Evolutionary conservation across 2,888 invertebrate genomes (phyloP), one percentile per base, ranked within the genome.

Genomic region (Aethes cnicana): DNA sequence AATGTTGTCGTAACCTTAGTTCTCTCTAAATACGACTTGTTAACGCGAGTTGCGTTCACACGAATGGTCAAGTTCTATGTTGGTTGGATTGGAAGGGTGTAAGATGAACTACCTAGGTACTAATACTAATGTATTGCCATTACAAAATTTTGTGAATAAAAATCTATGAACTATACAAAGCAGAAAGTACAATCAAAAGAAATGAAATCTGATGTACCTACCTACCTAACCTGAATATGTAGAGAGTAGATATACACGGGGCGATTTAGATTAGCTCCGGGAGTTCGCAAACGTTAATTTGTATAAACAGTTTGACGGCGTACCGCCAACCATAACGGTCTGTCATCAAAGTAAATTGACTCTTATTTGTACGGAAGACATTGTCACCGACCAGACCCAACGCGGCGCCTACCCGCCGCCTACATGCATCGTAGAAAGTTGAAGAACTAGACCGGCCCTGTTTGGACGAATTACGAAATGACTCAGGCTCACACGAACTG

Each of bases 381-480:
- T 61, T 70, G 69, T 73, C 73, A 64, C 53, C 59, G 56, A 59
- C 67, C 57, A 64, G 69, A 70, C 64, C 68, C 61, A 64, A 69
- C 69, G 74, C 72, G 77, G 74, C 78, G 76, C 66, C 71, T 58
- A 62, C 52, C 72, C 61, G 70, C 69, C 72, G 73, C 77, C 77
- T 74, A 82, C 81, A 68, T 72, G 70, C 72, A 69, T 69, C 62
- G 77, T 86, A 87, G 88, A 88, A 88, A 88, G 88, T 86, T 83
- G 84, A 79, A 74, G 77, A 86, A 86, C 84, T 86, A 81, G 84
- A 82, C 68, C 76, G 74, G 70, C 75, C 78, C 68, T 74, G 77
- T 77, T 81, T 72, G 68, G 71, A 67, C 58, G 67, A 73, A 78
- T 79, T 72, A 74, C 75, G 69, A 72, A 74, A 72, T 68, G 63